phyloP scores from a whole-genome alignment of 2,888 invertebrate species.

The Anodontia alba region DNA sequence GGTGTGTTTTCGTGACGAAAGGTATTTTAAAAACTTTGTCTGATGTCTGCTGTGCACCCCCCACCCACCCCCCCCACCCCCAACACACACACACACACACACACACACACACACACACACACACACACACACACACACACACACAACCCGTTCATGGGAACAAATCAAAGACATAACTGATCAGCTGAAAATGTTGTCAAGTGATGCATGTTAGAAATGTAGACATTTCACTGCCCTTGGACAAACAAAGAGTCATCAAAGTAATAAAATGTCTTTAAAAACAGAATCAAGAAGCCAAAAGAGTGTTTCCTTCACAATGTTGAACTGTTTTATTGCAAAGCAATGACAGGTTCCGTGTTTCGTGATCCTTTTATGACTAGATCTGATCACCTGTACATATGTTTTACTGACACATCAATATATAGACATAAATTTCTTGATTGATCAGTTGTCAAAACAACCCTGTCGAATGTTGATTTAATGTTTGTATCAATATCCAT shows the following conservation, averaged over 20 bases:
- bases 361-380: not conserved
- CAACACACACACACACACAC: too few species aligned
- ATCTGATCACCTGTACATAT: constrained; percentile 9
- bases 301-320: not conserved
- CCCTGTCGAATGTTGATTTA: not conserved
- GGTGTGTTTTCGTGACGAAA: too few species aligned
- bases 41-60: too few species aligned
- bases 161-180: too few species aligned
- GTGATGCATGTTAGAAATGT: not conserved
- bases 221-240: not conserved
- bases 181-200: not conserved
- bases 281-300: not conserved
- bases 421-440: not conserved
- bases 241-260: constrained; percentile 1
- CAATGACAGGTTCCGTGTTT: constrained; percentile 6
- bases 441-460: constrained; percentile 34
- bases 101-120: too few species aligned
- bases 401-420: constrained; percentile 1
- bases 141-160: too few species aligned
- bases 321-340: not conserved
- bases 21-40: too few species aligned
- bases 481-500: not conserved
- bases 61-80: too few species aligned
- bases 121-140: too few species aligned
- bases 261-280: not conserved